A percentile compares a stretch with the other conserved stretches of the same genome.
These are phyloP conservation scores for Peromyscus maniculatus DNA, from an alignment of 2,113 vertebrate genomes.

Conservation along the genomic window DNA sequence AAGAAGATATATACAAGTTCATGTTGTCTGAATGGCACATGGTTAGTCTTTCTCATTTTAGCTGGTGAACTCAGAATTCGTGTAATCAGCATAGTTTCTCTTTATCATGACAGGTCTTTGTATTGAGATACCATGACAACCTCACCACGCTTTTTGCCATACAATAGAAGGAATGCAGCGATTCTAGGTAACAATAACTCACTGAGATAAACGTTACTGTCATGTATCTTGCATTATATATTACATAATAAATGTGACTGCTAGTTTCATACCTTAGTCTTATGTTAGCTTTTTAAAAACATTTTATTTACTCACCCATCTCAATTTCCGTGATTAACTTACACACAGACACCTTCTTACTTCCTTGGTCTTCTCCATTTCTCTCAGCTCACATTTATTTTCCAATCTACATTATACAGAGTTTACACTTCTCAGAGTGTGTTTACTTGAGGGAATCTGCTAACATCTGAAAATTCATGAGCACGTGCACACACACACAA, in stretches of 20 bases:
- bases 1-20: not conserved
- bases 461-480: not conserved
- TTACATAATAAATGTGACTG: not conserved
- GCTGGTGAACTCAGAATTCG: not conserved
- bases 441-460: not conserved
- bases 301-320: not conserved
- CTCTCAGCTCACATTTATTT: not conserved
- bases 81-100: not conserved
- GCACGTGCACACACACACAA: not conserved
- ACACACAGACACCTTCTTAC: not conserved
- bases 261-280: slow-evolving; percentile 12
- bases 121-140: not conserved
- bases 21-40: not conserved
- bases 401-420: not conserved
- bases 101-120: not conserved
- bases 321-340: slow-evolving; percentile 14
- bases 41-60: not conserved
- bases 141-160: not conserved
- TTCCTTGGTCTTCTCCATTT: not conserved
- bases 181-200: slow-evolving; percentile 3
- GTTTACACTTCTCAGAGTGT: not conserved
- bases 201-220: not conserved
- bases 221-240: not conserved
- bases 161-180: not conserved
- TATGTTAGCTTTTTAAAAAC: slow-evolving; percentile 5